Evolutionary conservation across 2,797 vertebrate species (phyloP), one percentile per base, ranked within the genome.

Genomic region (Fratercula arctica): DNA sequence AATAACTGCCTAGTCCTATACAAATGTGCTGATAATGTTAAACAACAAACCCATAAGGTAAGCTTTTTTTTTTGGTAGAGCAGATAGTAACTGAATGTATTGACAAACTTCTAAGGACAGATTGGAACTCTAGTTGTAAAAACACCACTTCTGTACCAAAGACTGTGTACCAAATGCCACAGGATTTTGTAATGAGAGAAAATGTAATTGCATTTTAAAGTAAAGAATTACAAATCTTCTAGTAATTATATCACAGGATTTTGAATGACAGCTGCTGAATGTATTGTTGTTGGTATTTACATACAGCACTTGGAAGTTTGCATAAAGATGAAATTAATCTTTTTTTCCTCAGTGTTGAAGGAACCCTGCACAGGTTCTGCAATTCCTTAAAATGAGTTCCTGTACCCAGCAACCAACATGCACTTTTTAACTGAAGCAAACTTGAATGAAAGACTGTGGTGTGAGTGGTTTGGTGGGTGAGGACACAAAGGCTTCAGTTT

Each of bases 401-500:
- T 87, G 46, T 64, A 83, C 33, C 46, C 53, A 87, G 86, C 21
- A 79, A 68, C 11, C 35, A 73, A 41, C n/a, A 57, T 16, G 31
- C 14, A 57, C 35, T 85, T 91, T 80, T 85, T 63, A 94, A 85
- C 59, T 74, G 89, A 59, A 67, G 77, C 5, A 80, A 91, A 69
- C 79, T 64, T 87, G 73, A 96, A 89, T 45, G 50, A 95, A 57
- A 9, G 23, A 59, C 81, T 86, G 64, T 68, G 66, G 88, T 84
- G 74, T 85, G 89, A 93, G 28, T 53, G 81, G 69, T 91, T 87
- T 91, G 69, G 51, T 81, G 51, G 43, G 21, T 72, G 14, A 87
- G 61, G 54, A 91, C 86, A 92, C 77, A 45, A 50, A 59, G 11
- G 35, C 46, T 96, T 93, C 85, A 87, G 73, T 94, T 96, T 96